Evolutionary conservation across 2,797 vertebrate genomes (phyloP).

Genomic region (Enteromius trimaculatus): DNA sequence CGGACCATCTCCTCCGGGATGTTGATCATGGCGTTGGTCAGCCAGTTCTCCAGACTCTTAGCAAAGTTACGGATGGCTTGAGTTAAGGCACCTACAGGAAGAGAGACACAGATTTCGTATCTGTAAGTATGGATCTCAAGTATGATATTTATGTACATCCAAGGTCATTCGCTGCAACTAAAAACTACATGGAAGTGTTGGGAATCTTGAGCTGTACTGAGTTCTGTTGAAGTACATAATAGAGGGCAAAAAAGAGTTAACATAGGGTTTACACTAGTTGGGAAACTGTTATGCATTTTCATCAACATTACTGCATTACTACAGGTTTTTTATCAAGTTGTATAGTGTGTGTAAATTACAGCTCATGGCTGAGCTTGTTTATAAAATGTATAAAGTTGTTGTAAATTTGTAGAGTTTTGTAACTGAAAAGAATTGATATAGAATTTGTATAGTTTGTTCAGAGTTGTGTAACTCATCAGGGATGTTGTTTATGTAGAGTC

Average conservation of each 20-base stretch:
- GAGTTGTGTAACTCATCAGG: not conserved
- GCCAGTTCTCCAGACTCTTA: constrained; percentile 92
- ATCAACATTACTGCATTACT: not conserved
- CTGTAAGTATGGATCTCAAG: not conserved
- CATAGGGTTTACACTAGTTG: not conserved
- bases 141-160: not conserved
- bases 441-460: not conserved
- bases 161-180: not conserved
- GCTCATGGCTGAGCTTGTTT: not conserved
- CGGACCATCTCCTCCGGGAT: constrained; percentile 95
- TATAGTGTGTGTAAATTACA: not conserved
- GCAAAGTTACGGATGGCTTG: constrained; percentile 96
- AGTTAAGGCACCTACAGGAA: constrained; percentile 90
- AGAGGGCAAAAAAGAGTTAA: too few relatives aligned
- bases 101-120: not conserved
- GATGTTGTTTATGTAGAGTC: not conserved
- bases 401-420: not conserved
- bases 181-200: not conserved
- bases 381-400: not conserved
- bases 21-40: constrained; percentile 92
- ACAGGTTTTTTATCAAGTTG: not conserved
- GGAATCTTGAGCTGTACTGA: not conserved
- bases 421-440: not conserved
- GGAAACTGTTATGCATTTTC: not conserved
- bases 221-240: not conserved